phyloP scores from a whole-genome alignment of 1,140 invertebrate species.

The Yoshiicerus persimilis region DNA sequence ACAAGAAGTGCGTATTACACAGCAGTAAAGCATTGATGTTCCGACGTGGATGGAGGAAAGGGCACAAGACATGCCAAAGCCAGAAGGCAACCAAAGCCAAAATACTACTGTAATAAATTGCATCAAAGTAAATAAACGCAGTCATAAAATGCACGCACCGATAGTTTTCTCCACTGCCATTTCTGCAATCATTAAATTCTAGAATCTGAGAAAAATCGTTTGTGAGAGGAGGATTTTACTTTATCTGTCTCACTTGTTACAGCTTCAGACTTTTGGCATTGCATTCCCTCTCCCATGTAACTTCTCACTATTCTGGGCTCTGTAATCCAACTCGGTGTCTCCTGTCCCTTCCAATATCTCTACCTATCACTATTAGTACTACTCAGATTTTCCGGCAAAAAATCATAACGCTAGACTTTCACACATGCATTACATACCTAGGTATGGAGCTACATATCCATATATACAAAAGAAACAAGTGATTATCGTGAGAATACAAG shows the following conservation, averaged over 20 bases:
- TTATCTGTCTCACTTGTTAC: not conserved
- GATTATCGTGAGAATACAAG: too few relatives aligned
- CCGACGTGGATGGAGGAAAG: not conserved
- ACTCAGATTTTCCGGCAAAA: not conserved
- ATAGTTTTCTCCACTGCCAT: constrained; percentile 32
- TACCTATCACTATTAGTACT: too few relatives aligned
- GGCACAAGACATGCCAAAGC: constrained; percentile 7
- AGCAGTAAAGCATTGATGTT: not conserved
- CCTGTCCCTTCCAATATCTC: not conserved
- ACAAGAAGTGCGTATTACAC: not conserved
- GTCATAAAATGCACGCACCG: constrained; percentile 37
- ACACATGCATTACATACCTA: not conserved
- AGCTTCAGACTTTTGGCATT: not conserved
- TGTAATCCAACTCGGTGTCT: not conserved
- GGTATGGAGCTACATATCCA: too few relatives aligned
- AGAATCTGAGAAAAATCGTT: constrained; percentile 10
- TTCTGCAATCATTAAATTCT: constrained; percentile 32
- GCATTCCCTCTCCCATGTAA: too few relatives aligned
- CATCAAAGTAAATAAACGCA: constrained; percentile 36
- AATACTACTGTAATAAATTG: constrained; percentile 24
- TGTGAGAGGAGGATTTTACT: not conserved
- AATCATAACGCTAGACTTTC: not conserved
- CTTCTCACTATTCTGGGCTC: too few relatives aligned
- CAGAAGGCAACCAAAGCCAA: not conserved
- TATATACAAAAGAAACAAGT: not conserved